Conservation (phyloP, 2,797 vertebrate species). For the Myotis myotis region DNA sequence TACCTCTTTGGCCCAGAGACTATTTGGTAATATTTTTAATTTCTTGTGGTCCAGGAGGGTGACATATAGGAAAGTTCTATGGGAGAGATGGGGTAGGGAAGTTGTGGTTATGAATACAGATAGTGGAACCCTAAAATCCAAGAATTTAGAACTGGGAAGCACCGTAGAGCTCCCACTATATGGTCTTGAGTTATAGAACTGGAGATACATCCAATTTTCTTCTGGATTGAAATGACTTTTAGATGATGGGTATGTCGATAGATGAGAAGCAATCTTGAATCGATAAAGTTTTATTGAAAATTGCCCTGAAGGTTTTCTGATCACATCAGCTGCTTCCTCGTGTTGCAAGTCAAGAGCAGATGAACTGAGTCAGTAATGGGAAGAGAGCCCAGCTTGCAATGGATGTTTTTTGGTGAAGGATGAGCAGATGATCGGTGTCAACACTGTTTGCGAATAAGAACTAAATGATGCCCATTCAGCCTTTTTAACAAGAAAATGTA, state of each 20-base stretch:
- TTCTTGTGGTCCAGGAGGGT: not conserved
- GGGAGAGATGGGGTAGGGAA: not conserved
- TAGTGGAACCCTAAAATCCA: not conserved
- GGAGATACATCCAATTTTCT: not conserved
- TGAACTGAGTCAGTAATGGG: not conserved
- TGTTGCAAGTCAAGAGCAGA: not conserved
- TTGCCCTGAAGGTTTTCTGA: not conserved
- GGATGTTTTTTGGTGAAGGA: not conserved
- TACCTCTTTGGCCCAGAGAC: not conserved
- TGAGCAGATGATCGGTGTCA: fast-evolving
- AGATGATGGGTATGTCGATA: not conserved
- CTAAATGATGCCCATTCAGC: too few species aligned
- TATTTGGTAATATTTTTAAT: not conserved
- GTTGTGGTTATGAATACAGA: not conserved
- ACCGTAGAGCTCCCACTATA: not conserved
- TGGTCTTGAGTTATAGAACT: not conserved
- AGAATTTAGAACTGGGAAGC: not conserved
- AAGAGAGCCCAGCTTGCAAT: not conserved
- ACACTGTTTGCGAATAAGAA: not conserved
- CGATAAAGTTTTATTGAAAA: constrained; percentile 37
- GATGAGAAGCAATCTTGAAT: constrained; percentile 6
- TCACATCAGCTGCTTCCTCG: not conserved
- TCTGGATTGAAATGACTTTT: not conserved
- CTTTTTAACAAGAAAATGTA: not conserved
- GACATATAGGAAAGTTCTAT: not conserved